Evolutionary conservation across 2,888 invertebrate species (phyloP), one percentile per base, ranked within the genome.

Genomic region (Germaria angustata): DNA sequence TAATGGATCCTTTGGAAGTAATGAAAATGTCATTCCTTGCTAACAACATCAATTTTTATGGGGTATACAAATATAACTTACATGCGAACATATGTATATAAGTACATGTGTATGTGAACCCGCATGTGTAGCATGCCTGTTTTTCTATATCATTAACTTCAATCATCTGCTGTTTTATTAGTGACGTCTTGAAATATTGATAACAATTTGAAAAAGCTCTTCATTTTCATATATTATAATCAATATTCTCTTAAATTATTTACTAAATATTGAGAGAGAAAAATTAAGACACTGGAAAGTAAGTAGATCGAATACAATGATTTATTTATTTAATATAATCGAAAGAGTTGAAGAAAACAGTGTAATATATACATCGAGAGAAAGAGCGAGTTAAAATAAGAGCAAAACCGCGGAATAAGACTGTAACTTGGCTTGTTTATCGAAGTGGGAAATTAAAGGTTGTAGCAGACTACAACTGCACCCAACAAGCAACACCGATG

Each of bases 151-250:
- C 36, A 24, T 53, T 28, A 8, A 41, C 53, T 69, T 41, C 13
- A 36, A 32, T 55, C n/a, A 24, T 24, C 49, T 59, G 24, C 20
- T 55, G 20, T 36, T 36, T 46, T 57, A 46, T 15, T 46, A 71
- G 24, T 24, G 32, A 69, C 49, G 49, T 22, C 22, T 49, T 20
- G 5, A 20, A 46, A 49, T n/a, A 44, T 9, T 57, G 41, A 44
- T 68, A 55, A 41, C 34, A 22, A 57, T 39, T 72, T 39, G 17
- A 41, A 36, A 20, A 72, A 9, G 7, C 51, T 51, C 24, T 68
- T 57, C 13, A 2, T 13, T 53, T 41, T n/a, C 2, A 24, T 20
- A 20, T 20, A 28, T 49, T 20, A 2, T 0, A 28, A 39, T 2
- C 4, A 32, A 68, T 13, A 24, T 4, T 1, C 53, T 55, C 68